These are phyloP conservation scores for Myrmecophaga tridactyla DNA, from an alignment of 2,113 vertebrate species.

Conservation along the genomic window DNA sequence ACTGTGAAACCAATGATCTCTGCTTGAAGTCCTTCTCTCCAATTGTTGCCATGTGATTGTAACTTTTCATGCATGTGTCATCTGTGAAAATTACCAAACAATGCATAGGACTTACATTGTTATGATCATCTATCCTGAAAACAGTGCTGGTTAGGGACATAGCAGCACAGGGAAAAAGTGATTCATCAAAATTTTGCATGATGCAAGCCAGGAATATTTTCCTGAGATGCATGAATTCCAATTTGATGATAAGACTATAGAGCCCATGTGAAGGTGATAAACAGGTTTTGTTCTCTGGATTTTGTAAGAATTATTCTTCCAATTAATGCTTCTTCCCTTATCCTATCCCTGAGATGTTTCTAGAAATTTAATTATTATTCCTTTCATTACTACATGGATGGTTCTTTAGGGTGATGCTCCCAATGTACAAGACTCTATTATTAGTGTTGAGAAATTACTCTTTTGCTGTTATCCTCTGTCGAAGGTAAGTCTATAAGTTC, in stretches of 20 bases:
- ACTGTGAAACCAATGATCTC: neutral
- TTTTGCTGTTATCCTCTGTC: neutral
- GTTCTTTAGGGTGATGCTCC: neutral
- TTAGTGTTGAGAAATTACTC: neutral
- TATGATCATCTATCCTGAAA: neutral
- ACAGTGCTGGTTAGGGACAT: neutral
- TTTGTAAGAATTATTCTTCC: too few relatives aligned
- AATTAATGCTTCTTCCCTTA: too few relatives aligned
- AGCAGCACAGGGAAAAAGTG: neutral
- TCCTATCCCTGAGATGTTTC: too few relatives aligned
- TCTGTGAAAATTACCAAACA: neutral
- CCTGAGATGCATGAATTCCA: neutral
- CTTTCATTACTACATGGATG: neutral
- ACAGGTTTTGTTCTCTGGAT: too few relatives aligned
- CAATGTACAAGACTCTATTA: neutral
- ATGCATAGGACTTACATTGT: rapidly evolving
- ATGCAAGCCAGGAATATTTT: neutral
- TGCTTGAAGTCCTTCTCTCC: rapidly evolving
- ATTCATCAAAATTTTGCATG: neutral
- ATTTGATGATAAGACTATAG: neutral
- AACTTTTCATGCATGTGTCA: neutral
- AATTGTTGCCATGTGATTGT: neutral
- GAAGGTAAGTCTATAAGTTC: conserved; percentile 4
- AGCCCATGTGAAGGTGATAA: too few relatives aligned
- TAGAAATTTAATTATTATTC: too few relatives aligned